Evolutionary conservation across 2,888 invertebrate species (phyloP), one percentile per base, ranked within the genome.

Genomic region (Diachrysia chrysitis): DNA sequence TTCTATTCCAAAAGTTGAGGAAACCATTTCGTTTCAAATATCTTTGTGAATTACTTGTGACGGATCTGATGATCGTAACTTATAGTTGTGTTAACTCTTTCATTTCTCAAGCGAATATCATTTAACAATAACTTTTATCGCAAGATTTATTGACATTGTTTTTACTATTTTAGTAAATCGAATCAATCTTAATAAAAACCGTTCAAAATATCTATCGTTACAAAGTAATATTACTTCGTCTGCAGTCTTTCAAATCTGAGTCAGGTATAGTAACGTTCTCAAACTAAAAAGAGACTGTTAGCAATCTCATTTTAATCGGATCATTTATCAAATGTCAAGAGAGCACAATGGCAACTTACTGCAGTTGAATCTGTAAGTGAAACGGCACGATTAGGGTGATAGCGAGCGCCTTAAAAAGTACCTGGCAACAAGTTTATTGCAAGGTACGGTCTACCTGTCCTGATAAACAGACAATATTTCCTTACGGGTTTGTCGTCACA

Each of bases 1-100:
- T 90, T 91, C 88, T 86, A 90, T 91, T 92, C 88, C 81, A 83
- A 91, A 92, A 92, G 87, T 92, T 92, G 85, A 83, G 81, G 84
- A 85, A 88, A 82, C 88, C 86, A 87, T 89, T 90, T 85, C 83
- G 81, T 81, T 83, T 82, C 86, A 85, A 89, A 90, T 90, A 88
- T 90, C 85, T 90, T 87, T 85, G 79, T 84, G 89, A 89, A 92
- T 91, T 89, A 89, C 89, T 84, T 83, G 84, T 87, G 81, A 87
- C 87, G 83, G 86, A 86, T 87, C 85, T 85, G 83, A 87, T 90
- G 87, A 89, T 85, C 87, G 83, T 87, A 83, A 85, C 81, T 87
- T 88, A 88, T 84, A 85, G 85, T 83, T 72, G 67, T 85, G 80
- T 81, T 84, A 85, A 79, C 81, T 73, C 78, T 79, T 76, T 71